Base-by-base conservation (phyloP, 2,113 vertebrate species). In the Brachionichthys hirsutus region DNA sequence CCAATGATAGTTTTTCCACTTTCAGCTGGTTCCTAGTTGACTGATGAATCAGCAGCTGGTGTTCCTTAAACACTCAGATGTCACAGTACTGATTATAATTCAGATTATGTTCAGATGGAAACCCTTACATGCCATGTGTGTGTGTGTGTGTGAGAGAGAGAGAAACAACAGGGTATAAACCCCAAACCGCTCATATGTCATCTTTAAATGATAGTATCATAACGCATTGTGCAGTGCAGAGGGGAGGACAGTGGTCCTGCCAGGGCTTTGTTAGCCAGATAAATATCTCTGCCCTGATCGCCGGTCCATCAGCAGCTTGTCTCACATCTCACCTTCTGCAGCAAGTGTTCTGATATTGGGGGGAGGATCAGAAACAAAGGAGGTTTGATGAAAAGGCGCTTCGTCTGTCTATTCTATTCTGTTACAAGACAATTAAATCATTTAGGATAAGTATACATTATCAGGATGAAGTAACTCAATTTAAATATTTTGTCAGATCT, bases 141-240 rank as follows among this genome's bases (percentile, higher is more conserved):
- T 20, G 22, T 24, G 63, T 53, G 38, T 67, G 62, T 42, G 24
- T 30, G 1, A 1, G 24, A 6, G 24, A 1, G 24, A 4, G 24
- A 6, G 24, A 4, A 30, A 55, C 11, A 43, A 36, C 52, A 63
- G 54, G 54, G 52, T 60, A 72, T 78, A 57, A 79, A 80, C 64
- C 45, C 15, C 3, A 15, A 44, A 59, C 19, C 70, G 56, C 51
- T 81, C 80, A 76, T 88, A 82, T 50, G 74, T 90, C 87, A 88
- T 86, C 79, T 87, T 86, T 87, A 88, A 90, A 86, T 81, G 87
- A 90, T 79, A 84, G 80, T 57, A 73, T 78, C 74, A 42, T 86
- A 79, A 88, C 90, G 74, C 81, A 82, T 85, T 82, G 82, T 70
- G 2, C 73, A 46, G 57, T 73, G 65, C 52, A 40, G 78, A 59